A percentile compares a stretch with the other conserved stretches of the same genome.
Evolutionary conservation across 2,797 vertebrate genomes (phyloP).

Genomic region (Xerus rutilus): DNA sequence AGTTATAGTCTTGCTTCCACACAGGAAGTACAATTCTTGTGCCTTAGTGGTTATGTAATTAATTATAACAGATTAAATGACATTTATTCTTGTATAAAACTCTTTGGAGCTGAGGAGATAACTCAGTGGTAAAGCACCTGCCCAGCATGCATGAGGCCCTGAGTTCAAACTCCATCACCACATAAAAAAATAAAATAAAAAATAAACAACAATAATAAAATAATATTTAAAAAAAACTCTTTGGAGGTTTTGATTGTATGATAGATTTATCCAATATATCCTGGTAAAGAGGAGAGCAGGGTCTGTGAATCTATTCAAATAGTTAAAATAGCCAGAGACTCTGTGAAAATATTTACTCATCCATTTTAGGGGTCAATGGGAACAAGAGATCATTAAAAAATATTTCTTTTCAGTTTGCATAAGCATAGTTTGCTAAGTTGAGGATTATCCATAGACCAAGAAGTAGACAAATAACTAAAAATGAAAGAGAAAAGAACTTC

Average conservation of each 20-base stretch:
- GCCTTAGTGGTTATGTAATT: background rate
- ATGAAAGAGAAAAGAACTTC: background rate
- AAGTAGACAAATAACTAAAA: conserved; percentile 6
- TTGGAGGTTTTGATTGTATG: conserved; percentile 13
- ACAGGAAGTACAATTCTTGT: background rate
- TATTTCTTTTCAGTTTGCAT: background rate
- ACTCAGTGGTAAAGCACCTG: too few species aligned
- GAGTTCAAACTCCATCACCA: too few species aligned
- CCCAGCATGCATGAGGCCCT: too few species aligned
- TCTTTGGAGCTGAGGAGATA: background rate
- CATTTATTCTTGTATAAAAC: conserved; percentile 32
- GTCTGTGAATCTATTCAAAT: conserved; percentile 49
- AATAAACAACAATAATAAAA: too few species aligned
- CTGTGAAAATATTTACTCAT: background rate
- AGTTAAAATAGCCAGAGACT: background rate
- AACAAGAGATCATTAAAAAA: background rate
- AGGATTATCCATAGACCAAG: background rate
- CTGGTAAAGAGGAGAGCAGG: background rate
- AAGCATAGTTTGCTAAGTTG: background rate
- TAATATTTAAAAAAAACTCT: background rate
- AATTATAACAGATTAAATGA: background rate
- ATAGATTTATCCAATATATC: background rate
- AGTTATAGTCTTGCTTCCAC: background rate
- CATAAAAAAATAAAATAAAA: too few species aligned
- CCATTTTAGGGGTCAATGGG: background rate